Evolutionary conservation across 2,113 vertebrate genomes (phyloP), one percentile per base, ranked within the genome.

Genomic region (Takifugu bimaculatus): DNA sequence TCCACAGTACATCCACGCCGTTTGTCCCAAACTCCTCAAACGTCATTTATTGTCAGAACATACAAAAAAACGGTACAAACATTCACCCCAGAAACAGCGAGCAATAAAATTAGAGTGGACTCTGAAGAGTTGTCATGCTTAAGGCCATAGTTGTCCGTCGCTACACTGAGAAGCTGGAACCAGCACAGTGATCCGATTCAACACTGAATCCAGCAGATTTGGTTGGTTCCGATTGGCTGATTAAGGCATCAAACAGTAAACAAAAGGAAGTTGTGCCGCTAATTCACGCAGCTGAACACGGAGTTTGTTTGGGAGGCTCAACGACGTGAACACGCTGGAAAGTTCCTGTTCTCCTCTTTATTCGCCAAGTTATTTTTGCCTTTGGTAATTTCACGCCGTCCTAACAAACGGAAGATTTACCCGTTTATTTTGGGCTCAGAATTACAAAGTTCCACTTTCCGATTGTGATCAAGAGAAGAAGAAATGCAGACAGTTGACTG

Each of bases 61-160:
- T 56, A 62, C 68, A 63, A 78, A 73, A 68, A 82, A 64, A 72
- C 77, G 78, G 52, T 70, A 87, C 81, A 82, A 79, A 86, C 72
- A 83, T 68, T 78, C 60, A 65, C 74, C 77, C 76, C 75, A 71
- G 71, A 48, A 60, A 77, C 68, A 70, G 59, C 44, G 43, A 57
- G 57, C 64, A 13, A 47, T 60, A 35, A 44, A 47, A 56, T 51
- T 63, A 66, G 58, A 25, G 54, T 44, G 39, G 56, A 66, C 75
- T 66, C 65, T 53, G 53, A 55, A 51, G 64, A 58, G 60, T 26
- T 44, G 48, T 75, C 70, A 69, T 64, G 82, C n/a, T 50, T 84
- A 86, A 85, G 84, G 85, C 83, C 81, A 75, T 85, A 45, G 50
- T 45, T 45, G 44, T 45, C 44, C 13, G 12, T 15, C 13, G 11